Evolutionary conservation across 2,113 vertebrate species (phyloP), one percentile per base, ranked within the genome.

Genomic region (Pangasianodon gigas): DNA sequence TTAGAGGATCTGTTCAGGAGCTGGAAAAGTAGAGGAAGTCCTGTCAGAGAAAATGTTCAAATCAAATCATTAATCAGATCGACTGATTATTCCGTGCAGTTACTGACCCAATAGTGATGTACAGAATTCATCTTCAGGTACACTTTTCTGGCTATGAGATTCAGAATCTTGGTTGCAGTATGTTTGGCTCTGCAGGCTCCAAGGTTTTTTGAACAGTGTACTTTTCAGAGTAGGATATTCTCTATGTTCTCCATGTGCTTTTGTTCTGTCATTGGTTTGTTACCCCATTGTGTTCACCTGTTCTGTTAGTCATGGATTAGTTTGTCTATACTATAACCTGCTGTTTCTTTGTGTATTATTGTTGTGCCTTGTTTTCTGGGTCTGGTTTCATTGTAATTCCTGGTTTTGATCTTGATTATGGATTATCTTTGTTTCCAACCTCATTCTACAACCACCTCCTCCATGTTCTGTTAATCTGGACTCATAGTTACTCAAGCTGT

Each of bases 1-100:
- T 54, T 14, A 13, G 29, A 29, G 24, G 24, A 24, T 29, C 54
- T 87, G 62, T 87, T 92, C 86, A 80, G 51, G 62, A 81, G 37
- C 37, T 75, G 37, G 26, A 37, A 46, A 10, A 24, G 8, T 4
- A 26, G 41, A 26, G 9, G 41, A 46, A 41, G 71, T 74, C 6
- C 6, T 44, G 6, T 71, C 32, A 8, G 5, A 41, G 16, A 11
- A 77, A 77, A 77, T 79, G 24, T 26, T 79, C 1, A 29, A n/a
- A 74, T 77, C 37, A 46, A 24, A 46, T 77, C 21, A 46, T 79
- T 26, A 11, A 48, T 79, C 44, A 48, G 44, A 0, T 19, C 16
- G 19, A 2, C 4, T 37, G 16, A 71, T 71, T 2, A 46, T 26
- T 41, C 7, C 7, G 21, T 46, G 75, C 4, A 29, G 75, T 13